Conservation (phyloP, 2,888 invertebrate species). For the Scaptomyza tumidula region DNA sequence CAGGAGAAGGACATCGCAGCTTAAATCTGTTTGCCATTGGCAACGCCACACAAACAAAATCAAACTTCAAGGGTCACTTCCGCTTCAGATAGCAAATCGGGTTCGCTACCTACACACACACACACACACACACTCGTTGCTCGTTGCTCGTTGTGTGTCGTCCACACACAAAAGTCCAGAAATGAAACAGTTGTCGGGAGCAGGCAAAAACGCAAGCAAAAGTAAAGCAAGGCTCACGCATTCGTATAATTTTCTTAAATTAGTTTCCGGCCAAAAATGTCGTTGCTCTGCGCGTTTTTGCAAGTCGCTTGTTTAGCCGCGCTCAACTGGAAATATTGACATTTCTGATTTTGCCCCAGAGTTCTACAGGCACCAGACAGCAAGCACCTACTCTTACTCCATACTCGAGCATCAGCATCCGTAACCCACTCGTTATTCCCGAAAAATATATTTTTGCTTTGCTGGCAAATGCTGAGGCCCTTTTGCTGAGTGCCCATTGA, state of each 20-base stretch:
- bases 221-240: conserved; percentile 22
- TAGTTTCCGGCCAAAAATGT: conserved; percentile 71
- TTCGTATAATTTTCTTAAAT: conserved; percentile 70
- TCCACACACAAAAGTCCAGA: conserved; percentile 34
- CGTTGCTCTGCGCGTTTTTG: conserved; percentile 48
- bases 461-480: conserved; percentile 43
- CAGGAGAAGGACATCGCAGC: conserved; percentile 6
- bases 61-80: conserved; percentile 80
- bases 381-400: conserved; percentile 5
- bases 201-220: background rate
- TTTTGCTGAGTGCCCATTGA: conserved; percentile 33
- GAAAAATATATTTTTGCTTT: conserved; percentile 43
- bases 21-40: conserved; percentile 67
- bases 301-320: conserved; percentile 64
- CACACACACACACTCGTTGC: too few relatives aligned
- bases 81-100: conserved; percentile 76
- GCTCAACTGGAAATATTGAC: conserved; percentile 75
- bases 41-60: conserved; percentile 73
- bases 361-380: conserved; percentile 34
- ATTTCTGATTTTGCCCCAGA: conserved; percentile 60
- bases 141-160: background rate
- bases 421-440: conserved; percentile 35
- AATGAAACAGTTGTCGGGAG: conserved; percentile 48
- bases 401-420: conserved; percentile 4
- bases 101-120: conserved; percentile 40